Base-by-base conservation (phyloP, 2,888 invertebrate species). In the Lordiphosa andalusiaca region DNA sequence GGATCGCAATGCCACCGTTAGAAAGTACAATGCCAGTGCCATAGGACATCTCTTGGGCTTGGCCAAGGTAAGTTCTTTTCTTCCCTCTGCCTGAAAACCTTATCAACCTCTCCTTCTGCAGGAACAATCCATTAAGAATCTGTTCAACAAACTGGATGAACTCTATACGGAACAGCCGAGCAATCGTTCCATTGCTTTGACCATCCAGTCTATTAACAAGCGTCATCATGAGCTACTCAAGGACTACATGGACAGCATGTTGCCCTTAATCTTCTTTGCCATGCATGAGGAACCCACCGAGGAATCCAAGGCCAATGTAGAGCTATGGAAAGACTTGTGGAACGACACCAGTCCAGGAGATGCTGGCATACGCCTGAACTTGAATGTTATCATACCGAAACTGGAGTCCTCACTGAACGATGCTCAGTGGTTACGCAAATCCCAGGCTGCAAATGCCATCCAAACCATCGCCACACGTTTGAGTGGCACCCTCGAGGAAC, bases 341-440 rank as follows among this genome's bases (percentile, higher is more conserved):
- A 92, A 93, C 42, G 97, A 97, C 85, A 93, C 95, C 33, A 94
- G 95, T 65, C 95, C 96, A n/a, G 94, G 95, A n/a, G 97, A 96
- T 90, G 92, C 92, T 46, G 96, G 95, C 38, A 93, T 97, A 69
- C 91, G 93, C 23, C 92, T 94, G 64, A 94, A 97, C 88, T 89
- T 96, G 60, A 90, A 92, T 44, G 92, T 93, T 49, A 94, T 97
- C 53, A 92, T 94, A 46, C 90, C 91, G 37, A 92, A 94, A 71
- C 90, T 96, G 7, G 93, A 94, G 71, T 90, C 90, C 2, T 94
- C 94, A 0, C 91, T 97, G 6, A 93, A 93, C 67, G 95, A 96
- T n/a, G 92, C 94, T 16, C 52, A 95, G 95, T 98, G 97, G 97
- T 93, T 92, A 9, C 93, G 94, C 76, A 97, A 97, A 90, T 94